Conservation (phyloP, 2,797 vertebrate species). For the Xenopus petersii region DNA sequence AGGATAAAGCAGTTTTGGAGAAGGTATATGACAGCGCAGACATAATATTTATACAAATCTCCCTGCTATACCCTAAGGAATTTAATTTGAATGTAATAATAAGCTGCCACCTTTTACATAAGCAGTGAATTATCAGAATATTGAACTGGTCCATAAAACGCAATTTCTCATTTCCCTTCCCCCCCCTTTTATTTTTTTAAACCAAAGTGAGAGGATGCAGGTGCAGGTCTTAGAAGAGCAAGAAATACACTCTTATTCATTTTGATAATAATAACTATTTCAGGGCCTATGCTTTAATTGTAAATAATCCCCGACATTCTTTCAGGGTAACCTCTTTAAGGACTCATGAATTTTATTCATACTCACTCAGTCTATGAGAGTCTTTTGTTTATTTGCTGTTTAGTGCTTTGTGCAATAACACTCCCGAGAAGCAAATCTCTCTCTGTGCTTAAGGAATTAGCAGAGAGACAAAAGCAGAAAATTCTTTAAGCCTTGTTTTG, state of each 20-base stretch:
- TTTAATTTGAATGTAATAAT: slow-evolving; percentile 19
- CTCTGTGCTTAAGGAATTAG: slow-evolving; percentile 94
- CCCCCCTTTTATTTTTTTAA: slow-evolving; percentile 22
- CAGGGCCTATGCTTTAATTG: slow-evolving; percentile 70
- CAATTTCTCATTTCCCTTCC: slow-evolving; percentile 44
- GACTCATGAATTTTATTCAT: slow-evolving; percentile 85
- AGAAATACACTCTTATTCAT: slow-evolving; percentile 63
- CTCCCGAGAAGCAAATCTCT: slow-evolving; percentile 77
- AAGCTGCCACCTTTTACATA: slow-evolving; percentile 28
- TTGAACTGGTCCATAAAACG: slow-evolving; percentile 29
- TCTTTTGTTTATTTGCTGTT: slow-evolving; percentile 83
- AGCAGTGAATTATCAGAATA: slow-evolving; percentile 48
- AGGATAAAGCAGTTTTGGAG: slow-evolving; percentile 21
- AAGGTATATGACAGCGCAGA: slow-evolving; percentile 18
- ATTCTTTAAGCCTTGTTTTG: slow-evolving; percentile 90
- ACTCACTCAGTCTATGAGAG: slow-evolving; percentile 78
- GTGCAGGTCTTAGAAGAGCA: slow-evolving; percentile 62
- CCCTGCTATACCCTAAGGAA: slow-evolving; percentile 15
- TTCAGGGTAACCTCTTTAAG: slow-evolving; percentile 81
- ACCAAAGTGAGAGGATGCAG: slow-evolving; percentile 59
- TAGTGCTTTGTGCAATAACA: slow-evolving; percentile 80
- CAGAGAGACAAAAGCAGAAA: slow-evolving; percentile 87
- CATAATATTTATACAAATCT: slow-evolving; percentile 30
- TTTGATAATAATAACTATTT: slow-evolving; percentile 70
- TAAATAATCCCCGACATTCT: slow-evolving; percentile 77